Evolutionary conservation across 2,888 invertebrate genomes (phyloP).

Genomic region (Nasonovia ribisnigri): DNA sequence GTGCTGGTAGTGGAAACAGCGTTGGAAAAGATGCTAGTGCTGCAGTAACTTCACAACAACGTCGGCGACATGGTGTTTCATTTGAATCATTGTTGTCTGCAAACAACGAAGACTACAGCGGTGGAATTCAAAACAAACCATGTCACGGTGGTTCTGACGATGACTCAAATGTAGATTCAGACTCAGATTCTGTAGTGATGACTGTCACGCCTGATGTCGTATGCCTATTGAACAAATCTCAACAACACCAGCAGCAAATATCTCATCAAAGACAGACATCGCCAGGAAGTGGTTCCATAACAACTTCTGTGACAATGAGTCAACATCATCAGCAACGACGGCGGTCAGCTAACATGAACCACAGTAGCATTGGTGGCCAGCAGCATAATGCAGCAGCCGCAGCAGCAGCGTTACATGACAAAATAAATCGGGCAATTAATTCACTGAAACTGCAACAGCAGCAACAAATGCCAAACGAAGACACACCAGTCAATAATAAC

Average conservation of each 20-base stretch:
- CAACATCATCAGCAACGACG: background rate
- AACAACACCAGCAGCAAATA: constrained; percentile 70
- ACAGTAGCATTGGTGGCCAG: background rate
- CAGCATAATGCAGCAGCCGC: background rate
- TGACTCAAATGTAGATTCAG: constrained; percentile 47
- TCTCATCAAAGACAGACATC: background rate
- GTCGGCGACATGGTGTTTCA: background rate
- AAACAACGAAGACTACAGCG: background rate
- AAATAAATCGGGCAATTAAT: constrained; percentile 55
- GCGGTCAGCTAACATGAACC: background rate
- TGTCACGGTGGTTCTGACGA: constrained; percentile 28
- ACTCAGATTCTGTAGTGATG: constrained; percentile 70
- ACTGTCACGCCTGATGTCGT: constrained; percentile 73
- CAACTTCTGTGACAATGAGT: background rate
- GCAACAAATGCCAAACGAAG: background rate
- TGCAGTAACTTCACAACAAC: constrained; percentile 21
- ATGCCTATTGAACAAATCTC: constrained; percentile 70
- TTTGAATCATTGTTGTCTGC: constrained; percentile 66
- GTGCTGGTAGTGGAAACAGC: background rate
- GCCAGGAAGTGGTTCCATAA: background rate
- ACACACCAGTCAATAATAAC: background rate
- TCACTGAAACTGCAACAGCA: constrained; percentile 43
- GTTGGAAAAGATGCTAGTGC: background rate
- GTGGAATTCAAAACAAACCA: background rate
- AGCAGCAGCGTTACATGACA: constrained; percentile 34